phyloP scores from a whole-genome alignment of 2,797 vertebrate species.

The Silurus lanzhouensis region DNA sequence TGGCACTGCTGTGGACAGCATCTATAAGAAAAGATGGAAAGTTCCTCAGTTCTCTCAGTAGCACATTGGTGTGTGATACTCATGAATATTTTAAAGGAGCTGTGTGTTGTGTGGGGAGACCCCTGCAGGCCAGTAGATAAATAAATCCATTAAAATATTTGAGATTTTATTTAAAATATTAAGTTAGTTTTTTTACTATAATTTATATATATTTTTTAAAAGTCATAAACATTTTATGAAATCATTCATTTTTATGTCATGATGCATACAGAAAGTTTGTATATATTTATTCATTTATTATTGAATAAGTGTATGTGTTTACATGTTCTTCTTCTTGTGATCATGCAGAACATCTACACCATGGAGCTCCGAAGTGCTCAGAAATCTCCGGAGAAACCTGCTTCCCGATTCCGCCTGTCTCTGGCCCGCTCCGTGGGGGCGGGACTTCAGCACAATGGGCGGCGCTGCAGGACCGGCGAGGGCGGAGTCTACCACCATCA shows the following conservation, averaged over 20 bases:
- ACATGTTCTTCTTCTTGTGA: not conserved
- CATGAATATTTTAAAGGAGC: not conserved
- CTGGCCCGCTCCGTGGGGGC: constrained; percentile 84
- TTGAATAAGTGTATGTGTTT: too few species aligned
- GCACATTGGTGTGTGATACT: too few species aligned
- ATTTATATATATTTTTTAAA: not conserved
- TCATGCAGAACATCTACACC: constrained; percentile 83
- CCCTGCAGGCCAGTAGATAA: not conserved
- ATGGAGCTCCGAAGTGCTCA: constrained; percentile 95
- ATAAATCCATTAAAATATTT: too few species aligned
- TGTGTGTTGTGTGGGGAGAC: not conserved
- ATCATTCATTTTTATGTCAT: too few species aligned
- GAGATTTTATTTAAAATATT: too few species aligned
- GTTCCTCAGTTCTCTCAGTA: too few species aligned
- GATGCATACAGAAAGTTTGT: not conserved
- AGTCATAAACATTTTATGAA: too few species aligned
- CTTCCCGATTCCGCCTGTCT: constrained; percentile 87
- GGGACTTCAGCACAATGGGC: constrained; percentile 65
- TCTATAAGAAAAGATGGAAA: too few species aligned
- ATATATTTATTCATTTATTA: too few species aligned
- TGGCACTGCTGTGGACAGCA: too few species aligned
- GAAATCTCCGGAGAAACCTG: constrained; percentile 80
- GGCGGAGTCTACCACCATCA: constrained; percentile 56
- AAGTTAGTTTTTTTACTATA: too few species aligned
- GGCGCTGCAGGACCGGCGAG: constrained; percentile 48